Evolutionary conservation across 2,888 invertebrate genomes (phyloP).

Genomic region (Petrophora chlorosata): DNA sequence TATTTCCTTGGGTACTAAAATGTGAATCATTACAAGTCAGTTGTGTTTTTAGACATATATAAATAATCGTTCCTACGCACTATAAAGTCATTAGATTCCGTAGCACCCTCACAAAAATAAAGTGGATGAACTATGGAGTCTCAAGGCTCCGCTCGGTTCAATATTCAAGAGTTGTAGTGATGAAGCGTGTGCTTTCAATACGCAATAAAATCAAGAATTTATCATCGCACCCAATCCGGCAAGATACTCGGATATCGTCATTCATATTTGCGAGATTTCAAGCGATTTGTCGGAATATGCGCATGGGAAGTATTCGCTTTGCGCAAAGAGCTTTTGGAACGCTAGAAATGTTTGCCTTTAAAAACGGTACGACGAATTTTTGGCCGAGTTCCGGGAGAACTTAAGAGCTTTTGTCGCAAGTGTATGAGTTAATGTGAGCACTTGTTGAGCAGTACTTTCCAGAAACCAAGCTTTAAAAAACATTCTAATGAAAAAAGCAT

Average conservation of each 20-base stretch:
- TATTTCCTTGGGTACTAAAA: constrained; percentile 19
- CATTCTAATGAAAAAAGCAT: no score
- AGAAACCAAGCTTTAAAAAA: not conserved
- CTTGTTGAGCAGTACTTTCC: not conserved
- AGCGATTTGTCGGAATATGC: constrained; percentile 6
- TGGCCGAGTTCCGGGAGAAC: not conserved
- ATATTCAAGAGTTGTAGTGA: constrained; percentile 40
- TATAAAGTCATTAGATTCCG: constrained; percentile 23
- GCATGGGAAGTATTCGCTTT: not conserved
- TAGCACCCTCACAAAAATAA: constrained; percentile 39
- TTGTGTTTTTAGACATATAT: constrained; percentile 17
- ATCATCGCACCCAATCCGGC: constrained; percentile 31
- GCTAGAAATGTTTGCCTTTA: constrained; percentile 1
- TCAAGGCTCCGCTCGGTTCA: constrained; percentile 43
- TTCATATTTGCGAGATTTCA: constrained; percentile 17
- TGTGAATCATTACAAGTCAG: constrained; percentile 18
- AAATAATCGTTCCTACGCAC: constrained; percentile 24
- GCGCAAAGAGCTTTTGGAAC: constrained; percentile 5
- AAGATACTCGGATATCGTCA: constrained; percentile 23
- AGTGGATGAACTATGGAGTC: constrained; percentile 41
- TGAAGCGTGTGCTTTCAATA: constrained; percentile 38
- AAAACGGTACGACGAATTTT: not conserved
- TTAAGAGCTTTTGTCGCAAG: not conserved
- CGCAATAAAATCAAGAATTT: constrained; percentile 41
- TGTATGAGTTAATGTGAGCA: no score